Evolutionary conservation across 2,113 vertebrate species (phyloP).

Genomic region (Ailuropoda melanoleuca): DNA sequence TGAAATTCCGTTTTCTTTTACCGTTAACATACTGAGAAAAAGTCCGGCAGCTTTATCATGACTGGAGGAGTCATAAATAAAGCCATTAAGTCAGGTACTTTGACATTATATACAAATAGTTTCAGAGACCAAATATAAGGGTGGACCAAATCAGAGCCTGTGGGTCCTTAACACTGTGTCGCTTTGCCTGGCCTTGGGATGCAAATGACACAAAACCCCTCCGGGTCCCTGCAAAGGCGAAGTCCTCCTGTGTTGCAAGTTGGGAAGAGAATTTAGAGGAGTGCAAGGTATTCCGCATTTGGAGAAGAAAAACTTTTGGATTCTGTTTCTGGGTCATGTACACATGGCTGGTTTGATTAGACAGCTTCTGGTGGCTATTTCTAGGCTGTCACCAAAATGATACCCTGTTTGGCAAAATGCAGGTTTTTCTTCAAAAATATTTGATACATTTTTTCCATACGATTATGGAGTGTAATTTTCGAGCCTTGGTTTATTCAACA

Average conservation of each 20-base stretch:
- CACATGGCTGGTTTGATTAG: not conserved
- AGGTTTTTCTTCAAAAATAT: not conserved
- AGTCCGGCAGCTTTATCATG: not conserved
- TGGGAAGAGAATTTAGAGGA: not conserved
- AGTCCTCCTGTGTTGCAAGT: not conserved
- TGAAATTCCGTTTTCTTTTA: slow-evolving; percentile 28
- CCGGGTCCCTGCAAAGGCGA: not conserved
- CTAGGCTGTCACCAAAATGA: not conserved
- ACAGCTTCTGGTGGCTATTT: not conserved
- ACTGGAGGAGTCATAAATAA: not conserved
- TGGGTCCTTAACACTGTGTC: not conserved
- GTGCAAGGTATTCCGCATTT: not conserved
- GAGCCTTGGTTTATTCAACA: not conserved
- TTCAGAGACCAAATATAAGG: not conserved
- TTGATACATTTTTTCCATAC: not conserved
- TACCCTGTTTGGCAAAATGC: not conserved
- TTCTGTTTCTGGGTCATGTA: not conserved
- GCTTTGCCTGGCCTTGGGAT: not conserved
- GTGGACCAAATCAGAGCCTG: not conserved
- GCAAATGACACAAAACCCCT: not conserved
- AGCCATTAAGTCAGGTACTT: not conserved
- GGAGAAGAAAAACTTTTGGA: not conserved
- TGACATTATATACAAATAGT: slow-evolving; percentile 21
- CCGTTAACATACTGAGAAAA: not conserved
- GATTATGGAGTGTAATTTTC: not conserved